Conservation (phyloP, 2,888 invertebrate genomes). For the Platycheirus albimanus region DNA sequence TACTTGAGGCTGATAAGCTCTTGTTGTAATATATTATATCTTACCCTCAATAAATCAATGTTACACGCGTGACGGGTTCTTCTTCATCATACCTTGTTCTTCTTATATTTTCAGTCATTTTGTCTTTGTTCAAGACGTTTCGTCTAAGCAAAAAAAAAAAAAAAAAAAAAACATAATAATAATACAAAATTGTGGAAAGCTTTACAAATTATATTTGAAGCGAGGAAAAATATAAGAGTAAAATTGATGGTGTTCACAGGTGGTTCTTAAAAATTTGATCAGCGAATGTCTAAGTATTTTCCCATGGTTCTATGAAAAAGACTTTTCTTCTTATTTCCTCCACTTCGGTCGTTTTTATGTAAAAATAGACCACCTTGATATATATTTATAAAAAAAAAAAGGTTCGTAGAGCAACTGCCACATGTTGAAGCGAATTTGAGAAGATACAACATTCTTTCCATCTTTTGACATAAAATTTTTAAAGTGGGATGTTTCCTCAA, state of each 20-base stretch:
- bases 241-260: constrained; percentile 58
- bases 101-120: constrained; percentile 19
- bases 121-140: constrained; percentile 4
- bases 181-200: constrained; percentile 13
- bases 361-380: neutral
- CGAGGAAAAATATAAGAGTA: constrained; percentile 9
- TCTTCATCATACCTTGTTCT: constrained; percentile 31
- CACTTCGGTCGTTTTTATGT: neutral
- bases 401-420: too few species aligned
- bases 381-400: too few species aligned
- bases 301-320: neutral
- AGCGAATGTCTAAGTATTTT: constrained; percentile 11
- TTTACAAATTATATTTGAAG: constrained; percentile 55
- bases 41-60: constrained; percentile 66
- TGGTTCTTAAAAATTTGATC: constrained; percentile 50
- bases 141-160: neutral
- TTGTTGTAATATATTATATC: constrained; percentile 58
- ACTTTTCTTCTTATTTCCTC: neutral
- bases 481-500: neutral
- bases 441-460: too few species aligned
- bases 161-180: neutral
- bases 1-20: constrained; percentile 46
- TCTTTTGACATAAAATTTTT: neutral
- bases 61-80: constrained; percentile 53
- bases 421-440: too few species aligned